Evolutionary conservation across 2,888 invertebrate species (phyloP).

Genomic region (Oxycera nigricornis): DNA sequence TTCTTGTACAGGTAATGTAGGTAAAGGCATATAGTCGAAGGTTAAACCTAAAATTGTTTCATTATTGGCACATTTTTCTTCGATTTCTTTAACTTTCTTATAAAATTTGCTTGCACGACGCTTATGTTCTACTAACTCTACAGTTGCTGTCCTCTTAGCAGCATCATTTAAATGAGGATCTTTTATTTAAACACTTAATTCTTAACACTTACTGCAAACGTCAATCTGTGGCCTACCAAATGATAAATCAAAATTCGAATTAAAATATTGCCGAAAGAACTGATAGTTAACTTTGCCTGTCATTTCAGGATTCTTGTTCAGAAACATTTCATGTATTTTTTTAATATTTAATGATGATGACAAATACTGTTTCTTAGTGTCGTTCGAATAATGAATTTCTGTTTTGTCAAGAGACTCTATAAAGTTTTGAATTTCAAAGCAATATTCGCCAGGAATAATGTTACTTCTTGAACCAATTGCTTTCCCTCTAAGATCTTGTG

Average conservation of each 20-base stretch:
- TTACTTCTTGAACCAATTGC: background rate
- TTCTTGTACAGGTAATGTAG: conserved; percentile 51
- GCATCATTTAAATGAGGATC: background rate
- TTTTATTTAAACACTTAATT: background rate
- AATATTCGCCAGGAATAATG: background rate
- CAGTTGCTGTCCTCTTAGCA: background rate
- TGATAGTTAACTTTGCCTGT: background rate
- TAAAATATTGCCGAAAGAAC: background rate
- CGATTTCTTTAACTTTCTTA: conserved; percentile 43
- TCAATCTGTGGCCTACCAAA: background rate
- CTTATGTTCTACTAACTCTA: conserved; percentile 14
- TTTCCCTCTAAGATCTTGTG: background rate
- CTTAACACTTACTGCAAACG: background rate
- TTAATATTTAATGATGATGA: background rate
- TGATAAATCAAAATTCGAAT: background rate
- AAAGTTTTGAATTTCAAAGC: background rate
- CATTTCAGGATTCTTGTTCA: background rate
- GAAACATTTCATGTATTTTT: background rate
- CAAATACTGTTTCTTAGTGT: too few relatives aligned
- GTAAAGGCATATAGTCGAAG: conserved; percentile 51
- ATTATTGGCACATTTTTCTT: conserved; percentile 45
- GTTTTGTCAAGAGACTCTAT: too few relatives aligned
- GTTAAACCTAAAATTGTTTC: conserved; percentile 47
- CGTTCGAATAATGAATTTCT: too few relatives aligned
- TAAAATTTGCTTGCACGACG: conserved; percentile 42